phyloP scores from a whole-genome alignment of 1,140 invertebrate species.

The Brachionus plicatilis region DNA sequence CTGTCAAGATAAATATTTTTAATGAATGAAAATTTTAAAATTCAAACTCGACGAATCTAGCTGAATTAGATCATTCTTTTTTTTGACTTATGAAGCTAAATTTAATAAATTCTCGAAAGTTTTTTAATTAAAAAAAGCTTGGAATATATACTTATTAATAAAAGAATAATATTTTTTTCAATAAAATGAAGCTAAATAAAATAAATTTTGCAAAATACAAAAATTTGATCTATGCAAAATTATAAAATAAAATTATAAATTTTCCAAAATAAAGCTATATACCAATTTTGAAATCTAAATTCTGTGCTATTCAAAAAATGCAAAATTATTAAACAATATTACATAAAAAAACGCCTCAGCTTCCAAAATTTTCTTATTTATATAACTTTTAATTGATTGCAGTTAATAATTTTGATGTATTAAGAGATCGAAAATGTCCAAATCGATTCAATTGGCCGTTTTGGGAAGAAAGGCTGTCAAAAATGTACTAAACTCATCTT shows the following conservation, averaged over 20 bases:
- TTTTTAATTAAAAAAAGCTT: too few relatives aligned
- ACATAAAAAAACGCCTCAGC: neutral
- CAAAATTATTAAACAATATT: neutral
- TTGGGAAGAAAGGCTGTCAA: slow-evolving; percentile 20
- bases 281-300: neutral
- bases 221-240: neutral
- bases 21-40: too few relatives aligned
- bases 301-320: neutral
- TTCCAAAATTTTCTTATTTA: neutral
- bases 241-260: neutral
- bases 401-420: neutral
- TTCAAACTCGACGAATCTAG: too few relatives aligned
- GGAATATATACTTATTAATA: neutral
- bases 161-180: neutral
- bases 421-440: neutral
- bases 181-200: neutral
- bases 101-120: too few relatives aligned
- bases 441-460: slow-evolving; percentile 20
- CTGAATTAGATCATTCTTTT: too few relatives aligned
- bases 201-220: neutral
- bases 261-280: neutral
- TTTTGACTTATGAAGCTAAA: too few relatives aligned
- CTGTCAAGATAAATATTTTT: too few relatives aligned
- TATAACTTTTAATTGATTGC: neutral
- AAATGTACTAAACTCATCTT: neutral